Percentiles rank a stretch among this genome's conserved stretches.
Conservation (phyloP, 2,113 vertebrate species). For the Todiramphus chloris region DNA sequence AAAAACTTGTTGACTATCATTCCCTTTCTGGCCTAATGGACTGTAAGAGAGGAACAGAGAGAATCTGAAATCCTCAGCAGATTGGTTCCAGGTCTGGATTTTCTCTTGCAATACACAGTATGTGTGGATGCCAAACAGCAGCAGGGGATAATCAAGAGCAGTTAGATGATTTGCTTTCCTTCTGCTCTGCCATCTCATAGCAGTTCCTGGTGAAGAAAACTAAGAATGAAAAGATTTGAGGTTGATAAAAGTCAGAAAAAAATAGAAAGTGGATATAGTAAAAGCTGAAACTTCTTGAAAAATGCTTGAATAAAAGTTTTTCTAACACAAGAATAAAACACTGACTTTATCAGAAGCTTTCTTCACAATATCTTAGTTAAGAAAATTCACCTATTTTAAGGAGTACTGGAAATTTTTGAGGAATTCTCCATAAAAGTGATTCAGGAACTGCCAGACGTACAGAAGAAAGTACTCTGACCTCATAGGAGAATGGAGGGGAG, state of each 20-base stretch:
- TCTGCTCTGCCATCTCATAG: constrained; percentile 3
- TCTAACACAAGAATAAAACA: background rate
- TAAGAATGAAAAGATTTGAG: background rate
- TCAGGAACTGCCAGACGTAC: background rate
- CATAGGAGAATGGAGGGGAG: background rate
- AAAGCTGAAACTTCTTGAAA: background rate
- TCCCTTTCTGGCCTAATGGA: constrained; percentile 46
- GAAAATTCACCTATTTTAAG: background rate
- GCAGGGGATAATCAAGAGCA: constrained; percentile 43
- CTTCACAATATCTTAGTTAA: background rate
- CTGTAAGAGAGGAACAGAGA: constrained; percentile 49
- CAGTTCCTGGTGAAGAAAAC: background rate
- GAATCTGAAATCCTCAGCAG: constrained; percentile 62
- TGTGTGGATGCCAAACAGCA: constrained; percentile 45
- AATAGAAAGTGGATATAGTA: background rate
- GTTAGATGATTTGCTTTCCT: background rate
- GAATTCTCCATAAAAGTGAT: background rate
- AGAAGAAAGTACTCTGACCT: background rate
- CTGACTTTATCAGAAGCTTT: background rate
- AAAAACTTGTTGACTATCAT: constrained; percentile 52
- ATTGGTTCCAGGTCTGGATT: constrained; percentile 54
- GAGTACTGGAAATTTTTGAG: background rate
- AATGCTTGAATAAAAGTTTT: background rate
- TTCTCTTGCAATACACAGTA: constrained; percentile 2
- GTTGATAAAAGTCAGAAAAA: background rate